These are phyloP conservation scores for Liolophura sinensis DNA, from an alignment of 1,140 invertebrate genomes.

Conservation along the genomic window DNA sequence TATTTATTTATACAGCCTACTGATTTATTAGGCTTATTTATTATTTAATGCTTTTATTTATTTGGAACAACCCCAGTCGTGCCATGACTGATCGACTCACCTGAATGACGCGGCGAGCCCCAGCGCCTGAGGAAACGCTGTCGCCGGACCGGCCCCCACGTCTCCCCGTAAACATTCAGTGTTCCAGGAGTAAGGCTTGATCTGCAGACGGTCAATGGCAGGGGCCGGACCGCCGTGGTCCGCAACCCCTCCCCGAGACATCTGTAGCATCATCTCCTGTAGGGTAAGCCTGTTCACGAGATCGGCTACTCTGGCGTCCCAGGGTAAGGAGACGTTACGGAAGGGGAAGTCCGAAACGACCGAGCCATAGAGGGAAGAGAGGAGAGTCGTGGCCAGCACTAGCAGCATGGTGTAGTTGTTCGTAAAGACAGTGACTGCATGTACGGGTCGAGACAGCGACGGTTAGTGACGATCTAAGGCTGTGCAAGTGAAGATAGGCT, in stretches of 20 bases:
- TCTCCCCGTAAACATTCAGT: slow-evolving; percentile 52
- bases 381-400: too few species aligned
- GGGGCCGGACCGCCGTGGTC: slow-evolving; percentile 39
- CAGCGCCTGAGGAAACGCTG: slow-evolving; percentile 34
- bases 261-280: slow-evolving; percentile 47
- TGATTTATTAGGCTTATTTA: too few species aligned
- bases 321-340: slow-evolving; percentile 26
- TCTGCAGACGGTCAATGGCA: slow-evolving; percentile 41
- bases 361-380: too few species aligned
- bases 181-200: slow-evolving; percentile 49
- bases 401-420: too few species aligned
- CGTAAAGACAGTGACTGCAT: too few species aligned
- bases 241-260: slow-evolving; percentile 44
- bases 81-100: slow-evolving; percentile 16
- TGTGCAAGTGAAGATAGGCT: too few species aligned
- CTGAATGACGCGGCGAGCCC: slow-evolving; percentile 37
- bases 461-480: too few species aligned
- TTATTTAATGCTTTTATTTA: too few species aligned
- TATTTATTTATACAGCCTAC: too few species aligned
- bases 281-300: slow-evolving; percentile 36
- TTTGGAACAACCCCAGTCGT: too few species aligned
- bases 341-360: slow-evolving; percentile 21
- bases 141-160: slow-evolving; percentile 20
- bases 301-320: slow-evolving; percentile 35
- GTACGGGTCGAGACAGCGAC: too few species aligned